Base-by-base conservation (phyloP, 2,797 vertebrate species). In the Valencia hispanica region DNA sequence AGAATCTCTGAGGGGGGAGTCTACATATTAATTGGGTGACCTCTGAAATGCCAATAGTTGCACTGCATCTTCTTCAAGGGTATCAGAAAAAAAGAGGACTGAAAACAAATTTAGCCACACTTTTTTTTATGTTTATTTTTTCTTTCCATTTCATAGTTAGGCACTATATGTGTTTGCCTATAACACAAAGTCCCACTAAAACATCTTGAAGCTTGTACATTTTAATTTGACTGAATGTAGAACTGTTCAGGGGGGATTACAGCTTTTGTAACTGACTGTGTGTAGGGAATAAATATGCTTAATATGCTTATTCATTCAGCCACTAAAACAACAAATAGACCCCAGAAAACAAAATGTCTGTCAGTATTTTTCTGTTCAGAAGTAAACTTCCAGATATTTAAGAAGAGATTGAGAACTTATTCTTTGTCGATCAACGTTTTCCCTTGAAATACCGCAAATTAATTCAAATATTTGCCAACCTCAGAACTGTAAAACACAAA, bases 401-500 rank as follows among this genome's bases (percentile, higher is more conserved):
- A 22, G 18, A 39, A 36, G 18, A 30, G 10, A 0, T 63, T 20
- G 3, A 51, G 48, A 51, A 36, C 30, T 34, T 61, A 36, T 63
- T 63, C 59, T 36, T 5, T 20, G 18, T 12, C 22, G 18, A 63
- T 63, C 59, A 36, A 22, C 17, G 32, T 57, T n/a, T 43, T 59
- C 2, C 14, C 9, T 20, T 20, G 20, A 32, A 34, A 20, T 34
- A 22, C 30, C 9, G 30, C 18, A 70, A 74, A 80, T 25, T 4
- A 43, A 82, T 5, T 45, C 5, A 78, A 68, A 80, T n/a, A 50
- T 66, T 51, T 22, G 4, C 11, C 57, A 57, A 74, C 36, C 78
- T 73, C 81, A 69, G 80, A 65, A 83, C 82, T 75, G 78, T 47
- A 45, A 81, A 86, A 86, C 71, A 73, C 12, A 51, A 63, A 76